Percentiles rank a stretch among this genome's conserved stretches.
These are phyloP conservation scores for Chloroclysta siterata DNA, from an alignment of 2,888 invertebrate genomes.

Conservation along the genomic window DNA sequence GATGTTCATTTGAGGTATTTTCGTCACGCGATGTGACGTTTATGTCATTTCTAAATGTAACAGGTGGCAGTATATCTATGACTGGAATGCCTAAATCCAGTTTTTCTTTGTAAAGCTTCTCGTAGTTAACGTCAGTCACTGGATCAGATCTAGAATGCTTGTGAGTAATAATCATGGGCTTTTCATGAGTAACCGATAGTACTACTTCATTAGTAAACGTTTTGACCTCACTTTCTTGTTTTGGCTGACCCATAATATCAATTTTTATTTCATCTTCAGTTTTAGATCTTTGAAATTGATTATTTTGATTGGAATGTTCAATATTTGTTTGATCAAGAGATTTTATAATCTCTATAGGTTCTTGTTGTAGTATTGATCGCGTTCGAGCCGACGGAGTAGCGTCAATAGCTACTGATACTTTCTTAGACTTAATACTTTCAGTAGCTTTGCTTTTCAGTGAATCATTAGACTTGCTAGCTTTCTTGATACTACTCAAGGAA, in stretches of 20 bases:
- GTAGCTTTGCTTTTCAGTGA: constrained; percentile 74
- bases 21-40: constrained; percentile 91
- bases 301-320: constrained; percentile 67
- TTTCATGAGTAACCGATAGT: constrained; percentile 61
- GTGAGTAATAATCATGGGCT: constrained; percentile 84
- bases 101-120: constrained; percentile 65
- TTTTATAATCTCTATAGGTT: constrained; percentile 90
- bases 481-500: constrained; percentile 57
- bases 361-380: constrained; percentile 89
- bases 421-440: constrained; percentile 83
- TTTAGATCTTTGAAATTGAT: constrained; percentile 68
- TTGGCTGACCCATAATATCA: constrained; percentile 38
- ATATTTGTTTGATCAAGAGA: constrained; percentile 79
- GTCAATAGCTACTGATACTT: constrained; percentile 91
- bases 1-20: constrained; percentile 56
- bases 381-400: constrained; percentile 91
- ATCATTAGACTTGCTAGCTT: constrained; percentile 71
- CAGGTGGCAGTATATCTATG: constrained; percentile 71
- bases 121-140: constrained; percentile 85
- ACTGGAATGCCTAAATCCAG: constrained; percentile 55
- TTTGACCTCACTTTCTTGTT: constrained; percentile 50
- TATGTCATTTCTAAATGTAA: constrained; percentile 85
- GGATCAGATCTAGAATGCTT: constrained; percentile 89
- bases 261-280: constrained; percentile 70
- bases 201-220: constrained; percentile 73